Conservation (phyloP, 2,888 invertebrate genomes). For the Sycophila texana region DNA sequence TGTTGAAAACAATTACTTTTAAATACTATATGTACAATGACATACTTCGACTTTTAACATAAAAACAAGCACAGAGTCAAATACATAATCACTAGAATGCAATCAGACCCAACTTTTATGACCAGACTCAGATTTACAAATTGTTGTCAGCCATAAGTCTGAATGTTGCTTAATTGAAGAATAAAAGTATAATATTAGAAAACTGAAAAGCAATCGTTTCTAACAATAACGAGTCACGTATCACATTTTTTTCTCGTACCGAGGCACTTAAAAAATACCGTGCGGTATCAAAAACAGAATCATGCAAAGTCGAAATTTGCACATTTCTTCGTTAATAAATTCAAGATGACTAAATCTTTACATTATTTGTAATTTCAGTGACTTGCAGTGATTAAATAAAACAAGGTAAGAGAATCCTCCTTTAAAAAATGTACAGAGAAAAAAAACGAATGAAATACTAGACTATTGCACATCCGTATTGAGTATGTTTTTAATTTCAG, state of each 20-base stretch:
- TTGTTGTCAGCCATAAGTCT: constrained; percentile 2
- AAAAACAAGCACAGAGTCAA: constrained; percentile 38
- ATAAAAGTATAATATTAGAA: constrained; percentile 39
- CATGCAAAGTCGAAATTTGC: constrained; percentile 14
- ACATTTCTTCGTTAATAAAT: constrained; percentile 18
- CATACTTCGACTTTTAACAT: constrained; percentile 34
- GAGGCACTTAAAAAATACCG: constrained; percentile 45
- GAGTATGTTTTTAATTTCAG: constrained; percentile 52
- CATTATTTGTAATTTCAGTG: constrained; percentile 16
- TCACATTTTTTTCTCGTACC: constrained; percentile 45
- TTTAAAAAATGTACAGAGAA: constrained; percentile 31
- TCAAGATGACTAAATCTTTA: constrained; percentile 17
- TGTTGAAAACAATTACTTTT: constrained; percentile 44
- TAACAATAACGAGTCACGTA: constrained; percentile 41
- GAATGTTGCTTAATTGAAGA: constrained; percentile 23
- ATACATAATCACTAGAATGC: constrained; percentile 39
- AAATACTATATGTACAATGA: constrained; percentile 51
- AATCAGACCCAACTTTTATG: constrained; percentile 34
- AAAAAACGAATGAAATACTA: constrained; percentile 56
- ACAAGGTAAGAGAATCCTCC: constrained; percentile 11
- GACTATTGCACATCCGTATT: constrained; percentile 64
- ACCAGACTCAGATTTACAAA: constrained; percentile 26
- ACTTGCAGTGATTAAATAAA: constrained; percentile 26
- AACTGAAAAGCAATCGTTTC: constrained; percentile 35
- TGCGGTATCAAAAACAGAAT: constrained; percentile 40